phyloP scores from a whole-genome alignment of 2,113 vertebrate species.

The Galbula dea region DNA sequence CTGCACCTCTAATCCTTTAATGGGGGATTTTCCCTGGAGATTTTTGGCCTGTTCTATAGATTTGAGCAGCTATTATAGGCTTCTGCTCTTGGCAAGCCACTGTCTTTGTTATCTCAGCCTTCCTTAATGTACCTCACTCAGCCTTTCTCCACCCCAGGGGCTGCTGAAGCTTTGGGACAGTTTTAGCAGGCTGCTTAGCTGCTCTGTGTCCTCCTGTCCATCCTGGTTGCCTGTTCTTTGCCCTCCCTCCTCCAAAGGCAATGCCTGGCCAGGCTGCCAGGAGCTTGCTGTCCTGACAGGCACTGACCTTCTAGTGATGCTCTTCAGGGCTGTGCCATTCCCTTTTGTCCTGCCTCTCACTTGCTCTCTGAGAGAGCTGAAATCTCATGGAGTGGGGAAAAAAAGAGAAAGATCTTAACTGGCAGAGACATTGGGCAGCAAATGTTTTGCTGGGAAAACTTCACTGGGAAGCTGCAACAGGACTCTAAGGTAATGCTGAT shows the following conservation, averaged over 20 bases:
- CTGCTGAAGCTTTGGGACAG: background rate
- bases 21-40: background rate
- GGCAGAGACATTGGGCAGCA: background rate
- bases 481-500: background rate
- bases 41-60: background rate
- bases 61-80: background rate
- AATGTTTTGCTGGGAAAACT: background rate
- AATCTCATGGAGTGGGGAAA: too few relatives aligned
- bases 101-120: background rate
- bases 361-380: background rate
- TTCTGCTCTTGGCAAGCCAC: background rate
- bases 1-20: background rate
- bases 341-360: background rate
- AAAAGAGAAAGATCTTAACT: background rate
- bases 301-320: background rate
- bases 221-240: fast-evolving
- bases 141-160: background rate
- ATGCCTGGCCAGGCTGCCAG: background rate
- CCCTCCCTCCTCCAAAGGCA: background rate
- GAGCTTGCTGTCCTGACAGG: background rate
- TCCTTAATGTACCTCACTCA: background rate
- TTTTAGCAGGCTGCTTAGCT: background rate
- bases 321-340: background rate
- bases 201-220: background rate
- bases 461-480: background rate